Evolutionary conservation across 2,888 invertebrate species (phyloP), one percentile per base, ranked within the genome.

Genomic region (Liodrosophila aerea): DNA sequence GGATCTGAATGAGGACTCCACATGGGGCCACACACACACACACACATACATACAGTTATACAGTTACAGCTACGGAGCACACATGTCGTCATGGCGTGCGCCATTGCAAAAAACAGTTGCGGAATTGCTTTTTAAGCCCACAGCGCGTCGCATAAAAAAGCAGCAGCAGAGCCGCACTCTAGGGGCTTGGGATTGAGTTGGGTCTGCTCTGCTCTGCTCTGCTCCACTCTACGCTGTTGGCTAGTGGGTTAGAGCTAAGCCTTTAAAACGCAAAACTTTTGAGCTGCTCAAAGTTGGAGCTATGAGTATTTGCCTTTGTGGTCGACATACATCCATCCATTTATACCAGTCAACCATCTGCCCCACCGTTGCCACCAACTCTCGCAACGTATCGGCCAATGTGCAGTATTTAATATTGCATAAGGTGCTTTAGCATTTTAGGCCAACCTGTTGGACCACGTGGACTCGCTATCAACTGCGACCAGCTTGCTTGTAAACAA

Each of bases 81-180:
- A 72, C 43, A 68, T 64, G 57, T 64, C 59, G 69, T 40, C 54
- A 45, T 53, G 53, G 69, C 57, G 57, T 59, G 57, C 53, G 57
- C 57, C 77, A 65, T 73, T 64, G 82, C 72, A 80, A 80, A 78
- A 22, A 85, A 82, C 78, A 85, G 78, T 85, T 80, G 78, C 78
- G 78, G 85, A 80, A 80, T 80, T 80, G 78, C 78, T 80, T 85
- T 80, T 80, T 80, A 80, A 80, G 83, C 78, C 78, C 78, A 85
- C 85, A 72, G 83, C 85, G 73, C 61, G 66, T 47, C 64, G 71
- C 72, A 78, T 84, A 77, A 73, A 83, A 83, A 81, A 75, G 39
- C 44, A 66, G 54, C 63, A 73, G 73, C 59, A 63, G 56, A 70
- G 64, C 77, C 77, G 53, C 62, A 67, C 85, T 77, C 82, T 53